Evolutionary conservation across 2,888 invertebrate species (phyloP).

Genomic region (Ethmia dodecea): DNA sequence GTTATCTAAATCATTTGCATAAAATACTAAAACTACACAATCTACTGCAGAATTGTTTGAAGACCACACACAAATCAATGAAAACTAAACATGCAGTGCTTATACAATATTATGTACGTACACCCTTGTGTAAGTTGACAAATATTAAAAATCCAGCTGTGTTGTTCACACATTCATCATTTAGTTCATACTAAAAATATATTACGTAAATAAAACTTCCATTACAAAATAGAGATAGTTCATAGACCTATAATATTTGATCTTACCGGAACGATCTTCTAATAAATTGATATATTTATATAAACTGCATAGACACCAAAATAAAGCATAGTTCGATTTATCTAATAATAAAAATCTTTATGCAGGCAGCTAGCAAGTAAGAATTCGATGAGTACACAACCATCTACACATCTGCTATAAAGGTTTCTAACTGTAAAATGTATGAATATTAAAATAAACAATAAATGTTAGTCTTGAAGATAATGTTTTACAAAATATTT

Average conservation of each 20-base stretch:
- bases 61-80: conserved; percentile 53
- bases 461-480: neutral
- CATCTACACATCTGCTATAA: conserved; percentile 19
- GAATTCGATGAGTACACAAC: conserved; percentile 46
- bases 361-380: conserved; percentile 31
- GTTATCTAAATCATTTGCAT: too few species aligned
- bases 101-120: too few species aligned
- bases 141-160: conserved; percentile 8
- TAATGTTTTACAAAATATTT: neutral
- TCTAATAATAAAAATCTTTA: conserved; percentile 21
- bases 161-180: too few species aligned
- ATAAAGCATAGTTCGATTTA: conserved; percentile 16
- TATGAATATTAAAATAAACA: neutral
- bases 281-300: conserved; percentile 14
- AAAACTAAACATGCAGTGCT: conserved; percentile 36
- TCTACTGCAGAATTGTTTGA: conserved; percentile 20
- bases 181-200: neutral
- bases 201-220: conserved; percentile 7
- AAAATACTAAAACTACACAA: conserved; percentile 1
- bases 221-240: conserved; percentile 1
- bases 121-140: too few species aligned
- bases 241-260: conserved; percentile 9
- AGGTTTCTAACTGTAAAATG: neutral
- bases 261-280: conserved; percentile 12
- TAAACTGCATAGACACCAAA: conserved; percentile 21